phyloP scores from a whole-genome alignment of 2,888 invertebrate genomes.

The Drosophila niveifrons region DNA sequence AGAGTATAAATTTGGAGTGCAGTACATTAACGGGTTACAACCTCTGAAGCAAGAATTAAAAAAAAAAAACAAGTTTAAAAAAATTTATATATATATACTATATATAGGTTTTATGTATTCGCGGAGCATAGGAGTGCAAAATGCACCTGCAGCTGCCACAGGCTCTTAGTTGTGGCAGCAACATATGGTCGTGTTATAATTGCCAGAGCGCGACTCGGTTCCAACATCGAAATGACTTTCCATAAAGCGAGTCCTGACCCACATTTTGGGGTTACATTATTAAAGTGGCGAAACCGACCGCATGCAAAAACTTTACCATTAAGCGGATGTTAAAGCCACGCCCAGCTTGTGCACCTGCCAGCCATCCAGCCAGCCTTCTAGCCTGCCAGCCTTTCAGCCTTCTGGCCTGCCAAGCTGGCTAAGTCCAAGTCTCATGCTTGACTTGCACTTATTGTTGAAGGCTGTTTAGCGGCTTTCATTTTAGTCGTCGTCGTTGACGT shows the following conservation, averaged over 20 bases:
- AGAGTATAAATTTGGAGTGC: conserved; percentile 76
- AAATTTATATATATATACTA: conserved; percentile 1
- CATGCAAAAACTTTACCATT: conserved; percentile 59
- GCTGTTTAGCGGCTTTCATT: conserved; percentile 50
- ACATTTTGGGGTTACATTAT: conserved; percentile 67
- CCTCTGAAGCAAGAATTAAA: conserved; percentile 29
- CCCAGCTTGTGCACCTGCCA: conserved; percentile 60
- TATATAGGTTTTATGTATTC: not conserved
- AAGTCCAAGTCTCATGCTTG: conserved; percentile 52
- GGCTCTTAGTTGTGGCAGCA: conserved; percentile 67
- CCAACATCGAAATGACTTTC: conserved; percentile 68
- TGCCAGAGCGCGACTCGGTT: conserved; percentile 63
- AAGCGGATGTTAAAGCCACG: conserved; percentile 63
- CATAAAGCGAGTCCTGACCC: conserved; percentile 70
- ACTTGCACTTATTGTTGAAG: conserved; percentile 66
- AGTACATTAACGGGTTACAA: conserved; percentile 72
- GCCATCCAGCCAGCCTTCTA: conserved; percentile 14
- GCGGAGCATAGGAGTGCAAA: conserved; percentile 29
- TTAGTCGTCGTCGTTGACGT: conserved; percentile 22
- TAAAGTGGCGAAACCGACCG: conserved; percentile 53
- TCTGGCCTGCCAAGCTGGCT: conserved; percentile 24
- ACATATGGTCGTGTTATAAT: conserved; percentile 75
- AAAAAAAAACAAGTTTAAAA: conserved; percentile 4
- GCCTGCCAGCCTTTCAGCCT: conserved; percentile 7
- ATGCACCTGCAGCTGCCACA: conserved; percentile 68